Evolutionary conservation across 2,113 vertebrate genomes (phyloP).

Genomic region (Mirounga angustirostris): DNA sequence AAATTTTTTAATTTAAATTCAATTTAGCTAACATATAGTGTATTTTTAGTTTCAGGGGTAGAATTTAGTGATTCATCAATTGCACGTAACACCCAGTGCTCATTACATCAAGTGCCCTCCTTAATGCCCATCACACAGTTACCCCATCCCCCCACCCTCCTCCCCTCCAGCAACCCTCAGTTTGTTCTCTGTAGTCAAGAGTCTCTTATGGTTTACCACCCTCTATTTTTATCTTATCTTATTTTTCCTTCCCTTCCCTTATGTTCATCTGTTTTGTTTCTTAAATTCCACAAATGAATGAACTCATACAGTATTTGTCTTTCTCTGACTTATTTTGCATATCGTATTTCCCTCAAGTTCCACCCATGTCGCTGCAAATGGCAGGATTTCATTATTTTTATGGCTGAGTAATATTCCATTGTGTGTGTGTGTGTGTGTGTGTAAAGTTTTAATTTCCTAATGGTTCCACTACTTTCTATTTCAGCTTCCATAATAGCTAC

Average conservation of each 20-base stretch:
- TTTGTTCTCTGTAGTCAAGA: neutral
- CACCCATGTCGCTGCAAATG: too few relatives aligned
- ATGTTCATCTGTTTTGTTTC: too few relatives aligned
- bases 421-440: too few relatives aligned
- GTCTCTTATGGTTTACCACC: neutral
- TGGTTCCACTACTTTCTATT: neutral
- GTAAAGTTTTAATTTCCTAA: neutral
- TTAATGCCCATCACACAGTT: neutral
- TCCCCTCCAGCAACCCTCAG: neutral
- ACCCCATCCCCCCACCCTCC: neutral
- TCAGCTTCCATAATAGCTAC: neutral
- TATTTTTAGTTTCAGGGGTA: neutral
- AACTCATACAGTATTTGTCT: too few relatives aligned
- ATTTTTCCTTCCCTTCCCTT: too few relatives aligned
- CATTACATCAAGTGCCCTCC: neutral
- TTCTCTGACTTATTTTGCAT: too few relatives aligned
- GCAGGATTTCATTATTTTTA: too few relatives aligned
- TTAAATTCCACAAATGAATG: too few relatives aligned
- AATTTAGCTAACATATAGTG: neutral
- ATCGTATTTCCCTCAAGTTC: too few relatives aligned
- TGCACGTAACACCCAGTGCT: neutral
- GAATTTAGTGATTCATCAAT: neutral
- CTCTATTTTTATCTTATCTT: neutral
- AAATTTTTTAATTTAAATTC: neutral
- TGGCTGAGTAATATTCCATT: too few relatives aligned